Evolutionary conservation across 2,797 vertebrate genomes (phyloP).

Genomic region (Clarias fuscus): DNA sequence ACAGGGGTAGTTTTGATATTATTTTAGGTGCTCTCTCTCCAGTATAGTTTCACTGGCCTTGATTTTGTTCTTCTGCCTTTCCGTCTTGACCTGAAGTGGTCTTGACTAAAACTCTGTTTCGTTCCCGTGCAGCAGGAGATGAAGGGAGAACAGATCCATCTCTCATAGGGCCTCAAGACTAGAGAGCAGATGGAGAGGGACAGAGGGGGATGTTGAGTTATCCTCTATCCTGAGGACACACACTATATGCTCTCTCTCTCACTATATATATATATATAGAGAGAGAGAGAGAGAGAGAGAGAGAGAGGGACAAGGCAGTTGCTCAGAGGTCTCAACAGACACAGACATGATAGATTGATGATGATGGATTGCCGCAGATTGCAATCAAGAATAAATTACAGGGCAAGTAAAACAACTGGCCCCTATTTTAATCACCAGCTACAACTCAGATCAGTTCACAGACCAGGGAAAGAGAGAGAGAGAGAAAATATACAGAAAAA

Average conservation of each 20-base stretch:
- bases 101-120: slow-evolving; percentile 15
- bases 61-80: not conserved
- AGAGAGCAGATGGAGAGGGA: slow-evolving; percentile 65
- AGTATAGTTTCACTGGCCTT: not conserved
- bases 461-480: slow-evolving; percentile 47
- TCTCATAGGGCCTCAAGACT: slow-evolving; percentile 57
- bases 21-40: not conserved
- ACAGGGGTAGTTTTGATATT: not conserved
- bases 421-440: slow-evolving; percentile 69
- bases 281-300: not conserved
- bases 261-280: too few relatives aligned
- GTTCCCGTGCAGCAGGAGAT: slow-evolving; percentile 53
- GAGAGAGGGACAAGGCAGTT: slow-evolving; percentile 10
- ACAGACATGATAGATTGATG: slow-evolving; percentile 53
- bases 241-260: too few relatives aligned
- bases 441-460: slow-evolving; percentile 38
- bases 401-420: slow-evolving; percentile 73
- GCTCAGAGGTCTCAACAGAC: slow-evolving; percentile 21
- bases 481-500: slow-evolving; percentile 63
- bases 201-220: slow-evolving; percentile 34
- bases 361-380: slow-evolving; percentile 76
- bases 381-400: slow-evolving; percentile 79
- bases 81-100: not conserved
- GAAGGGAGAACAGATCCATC: slow-evolving; percentile 56
- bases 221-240: slow-evolving; percentile 31